Conservation (phyloP, 2,113 vertebrate species). For the Prionailurus viverrinus region DNA sequence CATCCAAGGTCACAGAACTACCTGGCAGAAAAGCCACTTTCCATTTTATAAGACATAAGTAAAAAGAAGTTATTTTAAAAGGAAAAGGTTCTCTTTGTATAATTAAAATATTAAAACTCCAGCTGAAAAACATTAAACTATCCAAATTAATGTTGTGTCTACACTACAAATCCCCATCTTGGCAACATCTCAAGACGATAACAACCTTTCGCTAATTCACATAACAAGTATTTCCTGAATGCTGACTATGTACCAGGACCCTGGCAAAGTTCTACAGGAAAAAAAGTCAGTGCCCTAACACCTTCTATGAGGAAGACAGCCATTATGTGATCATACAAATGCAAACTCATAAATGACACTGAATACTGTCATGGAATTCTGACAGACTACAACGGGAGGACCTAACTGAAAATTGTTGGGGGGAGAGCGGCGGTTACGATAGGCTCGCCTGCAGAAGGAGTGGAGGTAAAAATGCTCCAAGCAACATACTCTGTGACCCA, state of each 20-base stretch:
- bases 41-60: neutral
- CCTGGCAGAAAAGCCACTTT: neutral
- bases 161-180: conserved; percentile 4
- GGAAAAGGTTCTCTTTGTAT: neutral
- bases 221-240: neutral
- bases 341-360: neutral
- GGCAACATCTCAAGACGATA: neutral
- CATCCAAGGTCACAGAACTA: neutral
- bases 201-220: neutral
- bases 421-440: neutral
- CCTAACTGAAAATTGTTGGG: neutral
- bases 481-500: neutral
- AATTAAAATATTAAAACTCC: conserved; percentile 26
- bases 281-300: neutral
- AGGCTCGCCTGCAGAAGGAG: neutral
- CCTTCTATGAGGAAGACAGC: neutral
- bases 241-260: neutral
- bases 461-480: neutral
- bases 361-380: neutral
- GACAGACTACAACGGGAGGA: neutral
- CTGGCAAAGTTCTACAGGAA: conserved; percentile 13
- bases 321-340: neutral
- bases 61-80: neutral
- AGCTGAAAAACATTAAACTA: neutral
- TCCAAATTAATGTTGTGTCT: conserved; percentile 30